A percentile compares a stretch with the other conserved stretches of the same genome.
Evolutionary conservation across 2,113 vertebrate species (phyloP).

Genomic region (Vimba vimba): DNA sequence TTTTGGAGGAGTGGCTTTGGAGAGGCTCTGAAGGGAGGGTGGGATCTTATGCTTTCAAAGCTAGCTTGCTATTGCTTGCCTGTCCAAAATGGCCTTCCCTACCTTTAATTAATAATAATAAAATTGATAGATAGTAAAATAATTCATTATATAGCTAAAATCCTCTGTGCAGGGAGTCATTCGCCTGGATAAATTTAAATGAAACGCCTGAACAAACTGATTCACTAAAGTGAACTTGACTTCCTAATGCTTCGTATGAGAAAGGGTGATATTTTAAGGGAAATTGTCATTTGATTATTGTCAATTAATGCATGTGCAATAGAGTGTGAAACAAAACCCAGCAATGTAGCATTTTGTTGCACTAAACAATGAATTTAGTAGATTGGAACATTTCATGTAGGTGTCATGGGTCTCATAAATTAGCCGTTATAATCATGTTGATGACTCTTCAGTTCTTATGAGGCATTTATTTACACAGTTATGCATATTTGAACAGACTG

Average conservation of each 20-base stretch:
- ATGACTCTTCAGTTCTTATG: slow-evolving; percentile 45
- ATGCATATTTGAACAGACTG: slow-evolving; percentile 72
- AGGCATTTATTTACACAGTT: slow-evolving; percentile 60
- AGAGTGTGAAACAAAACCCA: not conserved
- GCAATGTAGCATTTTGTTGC: not conserved
- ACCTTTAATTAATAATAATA: too few relatives aligned
- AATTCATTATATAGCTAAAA: not conserved
- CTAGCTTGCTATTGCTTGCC: too few relatives aligned
- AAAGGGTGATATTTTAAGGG: not conserved
- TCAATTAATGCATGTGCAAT: not conserved
- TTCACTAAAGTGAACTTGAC: not conserved
- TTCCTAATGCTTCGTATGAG: not conserved
- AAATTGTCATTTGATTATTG: not conserved
- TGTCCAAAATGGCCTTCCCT: too few relatives aligned
- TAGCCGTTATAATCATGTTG: not conserved
- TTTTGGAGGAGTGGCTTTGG: too few relatives aligned
- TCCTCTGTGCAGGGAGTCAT: not conserved
- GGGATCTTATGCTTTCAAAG: too few relatives aligned
- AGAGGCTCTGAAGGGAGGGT: too few relatives aligned
- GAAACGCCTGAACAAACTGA: not conserved
- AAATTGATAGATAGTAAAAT: too few relatives aligned
- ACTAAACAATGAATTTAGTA: not conserved
- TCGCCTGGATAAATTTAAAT: not conserved
- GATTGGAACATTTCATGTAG: not conserved
- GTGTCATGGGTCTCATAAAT: not conserved